Evolutionary conservation across 2,113 vertebrate species (phyloP), one percentile per base, ranked within the genome.

Genomic region (Pantherophis guttatus): DNA sequence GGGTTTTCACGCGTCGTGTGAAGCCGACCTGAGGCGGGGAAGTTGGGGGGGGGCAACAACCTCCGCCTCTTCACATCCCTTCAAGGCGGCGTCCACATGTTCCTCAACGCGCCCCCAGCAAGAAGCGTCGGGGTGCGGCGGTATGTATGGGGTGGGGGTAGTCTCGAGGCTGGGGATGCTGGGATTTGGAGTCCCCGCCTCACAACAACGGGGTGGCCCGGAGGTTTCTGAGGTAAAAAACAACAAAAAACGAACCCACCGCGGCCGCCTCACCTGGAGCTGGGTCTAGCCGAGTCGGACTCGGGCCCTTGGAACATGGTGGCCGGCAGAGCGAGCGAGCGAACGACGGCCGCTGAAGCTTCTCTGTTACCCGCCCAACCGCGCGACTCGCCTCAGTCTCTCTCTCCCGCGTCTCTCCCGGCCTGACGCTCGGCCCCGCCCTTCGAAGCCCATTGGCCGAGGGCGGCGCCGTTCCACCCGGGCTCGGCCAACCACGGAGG

Each of bases 221-320:
- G 50, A 52, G 53, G 13, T 12, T 55, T 55, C 54, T 55, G 54
- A 50, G 48, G 48, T 50, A 21, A 21, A 57, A 21, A 57, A 57
- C 19, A 57, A 57, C 48, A 57, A 21, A 21, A 23, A 59, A 8
- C 59, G 9, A 24, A 21, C 59, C 9, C 10, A 11, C 26, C 11
- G 8, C 3, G 4, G 11, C 48, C 10, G 44, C 15, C n/a, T 15
- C 93, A 99, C 99, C 99, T 98, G 88, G 98, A 99, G 90, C 98
- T 98, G 0, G 98, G 95, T 94, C 98, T 98, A 2, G 95, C 57
- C 1, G 94, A 11, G 8, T 95, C 96, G 5, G 59, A 88, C 4
- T 98, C 98, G 29, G 98, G 90, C 0, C 96, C 98, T 93, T 98
- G 98, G 91, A 98, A 99, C 98, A 98, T 99, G 97, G 98, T 98